Evolutionary conservation across 2,113 vertebrate species (phyloP).

Genomic region (Oncorhynchus mykiss): DNA sequence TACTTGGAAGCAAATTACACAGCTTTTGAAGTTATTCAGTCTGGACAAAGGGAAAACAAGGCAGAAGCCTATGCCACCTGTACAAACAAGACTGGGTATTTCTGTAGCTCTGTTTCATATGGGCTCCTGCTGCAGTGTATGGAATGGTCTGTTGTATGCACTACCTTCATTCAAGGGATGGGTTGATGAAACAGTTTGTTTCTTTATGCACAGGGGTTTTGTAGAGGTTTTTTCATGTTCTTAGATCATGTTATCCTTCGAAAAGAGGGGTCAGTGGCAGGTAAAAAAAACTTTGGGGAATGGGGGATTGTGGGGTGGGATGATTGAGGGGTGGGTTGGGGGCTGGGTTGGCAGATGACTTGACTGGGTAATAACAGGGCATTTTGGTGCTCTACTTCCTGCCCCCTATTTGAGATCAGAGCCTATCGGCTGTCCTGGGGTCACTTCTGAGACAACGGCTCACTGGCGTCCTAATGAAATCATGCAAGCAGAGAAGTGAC

Average conservation of each 20-base stretch:
- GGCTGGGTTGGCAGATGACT: slow-evolving; percentile 26
- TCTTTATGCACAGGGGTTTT: not conserved
- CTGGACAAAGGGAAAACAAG: slow-evolving; percentile 66
- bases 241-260: not conserved
- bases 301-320: slow-evolving; percentile 14
- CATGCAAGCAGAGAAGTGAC: slow-evolving; percentile 55
- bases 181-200: slow-evolving; percentile 38
- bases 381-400: not conserved
- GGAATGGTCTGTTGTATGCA: slow-evolving; percentile 42
- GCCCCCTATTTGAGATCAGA: slow-evolving; percentile 37
- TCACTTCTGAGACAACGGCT: slow-evolving; percentile 57
- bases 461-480: slow-evolving; percentile 64
- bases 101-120: slow-evolving; percentile 39
- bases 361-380: slow-evolving; percentile 28
- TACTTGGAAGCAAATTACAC: slow-evolving; percentile 66
- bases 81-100: slow-evolving; percentile 66
- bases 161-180: slow-evolving; percentile 31
- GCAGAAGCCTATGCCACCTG: slow-evolving; percentile 68
- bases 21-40: slow-evolving; percentile 45
- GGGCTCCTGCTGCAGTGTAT: slow-evolving; percentile 42
- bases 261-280: slow-evolving; percentile 5
- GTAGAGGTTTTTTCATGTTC: not conserved
- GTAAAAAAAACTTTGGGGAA: too few species aligned
- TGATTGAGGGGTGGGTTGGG: not conserved
- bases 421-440: slow-evolving; percentile 32